Percentiles rank a stretch among this genome's conserved stretches.
phyloP scores from a whole-genome alignment of 2,888 invertebrate genomes.

The Polymixis lichenea region DNA sequence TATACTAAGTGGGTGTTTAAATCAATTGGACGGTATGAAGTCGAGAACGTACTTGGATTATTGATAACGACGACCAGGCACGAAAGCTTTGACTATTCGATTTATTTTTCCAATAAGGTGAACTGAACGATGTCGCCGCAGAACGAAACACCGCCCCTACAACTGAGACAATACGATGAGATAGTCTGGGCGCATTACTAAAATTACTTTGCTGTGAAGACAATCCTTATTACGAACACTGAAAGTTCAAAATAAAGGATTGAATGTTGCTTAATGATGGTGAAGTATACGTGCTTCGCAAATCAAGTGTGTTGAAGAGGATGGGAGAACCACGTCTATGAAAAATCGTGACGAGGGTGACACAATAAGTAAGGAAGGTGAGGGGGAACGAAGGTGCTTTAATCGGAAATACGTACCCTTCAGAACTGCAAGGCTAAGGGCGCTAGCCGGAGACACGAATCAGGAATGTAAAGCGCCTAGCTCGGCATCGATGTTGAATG shows the following conservation, averaged over 20 bases:
- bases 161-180: slow-evolving; percentile 73
- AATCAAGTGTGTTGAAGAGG: slow-evolving; percentile 89
- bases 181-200: slow-evolving; percentile 77
- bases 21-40: slow-evolving; percentile 77
- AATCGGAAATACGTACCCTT: slow-evolving; percentile 84
- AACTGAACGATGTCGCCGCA: slow-evolving; percentile 81
- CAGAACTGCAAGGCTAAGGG: slow-evolving; percentile 67
- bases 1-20: slow-evolving; percentile 62
- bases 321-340: slow-evolving; percentile 85
- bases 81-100: slow-evolving; percentile 79
- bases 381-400: slow-evolving; percentile 84
- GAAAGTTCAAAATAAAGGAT: slow-evolving; percentile 77
- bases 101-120: slow-evolving; percentile 83
- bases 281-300: slow-evolving; percentile 85
- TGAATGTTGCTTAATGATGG: slow-evolving; percentile 65
- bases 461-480: slow-evolving; percentile 21
- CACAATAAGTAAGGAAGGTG: slow-evolving; percentile 82
- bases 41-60: slow-evolving; percentile 73
- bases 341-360: slow-evolving; percentile 89
- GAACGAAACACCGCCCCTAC: slow-evolving; percentile 85
- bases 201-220: slow-evolving; percentile 63
- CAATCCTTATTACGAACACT: slow-evolving; percentile 68
- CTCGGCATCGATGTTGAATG: slow-evolving; percentile 1
- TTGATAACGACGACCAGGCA: slow-evolving; percentile 81
- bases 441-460: slow-evolving; percentile 62